phyloP scores from a whole-genome alignment of 2,797 vertebrate species.

The Lerista edwardsae region DNA sequence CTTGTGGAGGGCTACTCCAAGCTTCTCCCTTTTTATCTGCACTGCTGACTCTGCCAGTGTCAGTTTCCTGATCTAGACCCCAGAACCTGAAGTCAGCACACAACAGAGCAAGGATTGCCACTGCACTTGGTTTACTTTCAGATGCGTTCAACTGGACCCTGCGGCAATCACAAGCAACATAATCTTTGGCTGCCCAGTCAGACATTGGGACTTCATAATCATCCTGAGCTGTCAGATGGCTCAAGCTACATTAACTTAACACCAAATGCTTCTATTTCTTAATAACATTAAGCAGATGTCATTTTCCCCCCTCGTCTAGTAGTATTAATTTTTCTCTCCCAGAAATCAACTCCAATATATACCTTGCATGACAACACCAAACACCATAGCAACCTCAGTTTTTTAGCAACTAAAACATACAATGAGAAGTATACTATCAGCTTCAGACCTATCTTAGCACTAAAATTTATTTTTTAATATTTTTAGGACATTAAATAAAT shows the following conservation, averaged over 20 bases:
- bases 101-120: neutral
- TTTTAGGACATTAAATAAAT: slow-evolving; percentile 9
- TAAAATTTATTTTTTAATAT: slow-evolving; percentile 29
- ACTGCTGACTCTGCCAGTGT: too few relatives aligned
- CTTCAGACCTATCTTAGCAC: slow-evolving; percentile 8
- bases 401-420: neutral
- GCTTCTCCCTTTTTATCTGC: neutral
- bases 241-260: neutral
- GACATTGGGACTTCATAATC: neutral
- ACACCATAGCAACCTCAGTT: neutral
- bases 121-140: neutral
- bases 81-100: too few relatives aligned
- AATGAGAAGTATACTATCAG: neutral
- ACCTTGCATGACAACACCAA: neutral
- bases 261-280: neutral
- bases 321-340: neutral
- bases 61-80: too few relatives aligned
- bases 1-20: neutral
- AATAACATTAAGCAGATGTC: neutral
- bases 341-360: neutral
- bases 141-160: neutral
- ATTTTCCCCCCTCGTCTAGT: neutral
- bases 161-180: neutral
- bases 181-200: neutral
- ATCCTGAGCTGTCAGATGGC: neutral